phyloP scores from a whole-genome alignment of 2,797 vertebrate genomes.

The Aulostomus chinensis region DNA sequence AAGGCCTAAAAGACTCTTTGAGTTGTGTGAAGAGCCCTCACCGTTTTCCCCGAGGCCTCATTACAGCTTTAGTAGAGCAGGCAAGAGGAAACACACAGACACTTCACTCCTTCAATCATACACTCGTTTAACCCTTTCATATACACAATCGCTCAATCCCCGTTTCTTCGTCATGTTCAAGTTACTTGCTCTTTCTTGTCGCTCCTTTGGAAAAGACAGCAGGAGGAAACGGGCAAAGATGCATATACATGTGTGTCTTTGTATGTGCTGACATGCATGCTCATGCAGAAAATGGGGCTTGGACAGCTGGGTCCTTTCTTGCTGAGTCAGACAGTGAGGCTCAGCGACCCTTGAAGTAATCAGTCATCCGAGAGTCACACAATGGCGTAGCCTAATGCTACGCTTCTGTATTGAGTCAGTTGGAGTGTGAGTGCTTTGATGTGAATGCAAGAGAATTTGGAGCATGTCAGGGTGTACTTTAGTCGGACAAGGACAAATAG shows the following conservation, averaged over 20 bases:
- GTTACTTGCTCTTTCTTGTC: too few species aligned
- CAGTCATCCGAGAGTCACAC: conserved; percentile 30
- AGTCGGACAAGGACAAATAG: not conserved
- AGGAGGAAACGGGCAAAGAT: not conserved
- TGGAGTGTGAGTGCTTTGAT: not conserved
- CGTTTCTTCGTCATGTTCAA: too few species aligned
- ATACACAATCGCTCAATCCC: conserved; percentile 1
- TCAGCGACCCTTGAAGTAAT: conserved; percentile 54
- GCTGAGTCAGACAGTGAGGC: conserved; percentile 55
- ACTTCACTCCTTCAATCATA: conserved; percentile 46
- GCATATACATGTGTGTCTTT: not conserved
- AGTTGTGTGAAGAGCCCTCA: conserved; percentile 71
- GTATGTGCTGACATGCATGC: not conserved
- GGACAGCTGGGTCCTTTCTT: conserved; percentile 20
- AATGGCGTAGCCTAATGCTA: conserved; percentile 1
- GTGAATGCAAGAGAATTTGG: not conserved
- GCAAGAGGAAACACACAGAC: conserved; percentile 38
- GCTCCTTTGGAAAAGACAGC: too few species aligned
- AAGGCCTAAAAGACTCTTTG: conserved; percentile 54
- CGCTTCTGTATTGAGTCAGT: not conserved
- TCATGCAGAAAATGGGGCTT: conserved; percentile 8
- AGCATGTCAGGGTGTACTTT: not conserved
- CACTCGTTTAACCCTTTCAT: conserved; percentile 42
- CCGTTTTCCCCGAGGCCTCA: conserved; percentile 67
- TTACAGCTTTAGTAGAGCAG: conserved; percentile 60